Evolutionary conservation across 2,113 vertebrate genomes (phyloP).

Genomic region (Cepphus grylle): DNA sequence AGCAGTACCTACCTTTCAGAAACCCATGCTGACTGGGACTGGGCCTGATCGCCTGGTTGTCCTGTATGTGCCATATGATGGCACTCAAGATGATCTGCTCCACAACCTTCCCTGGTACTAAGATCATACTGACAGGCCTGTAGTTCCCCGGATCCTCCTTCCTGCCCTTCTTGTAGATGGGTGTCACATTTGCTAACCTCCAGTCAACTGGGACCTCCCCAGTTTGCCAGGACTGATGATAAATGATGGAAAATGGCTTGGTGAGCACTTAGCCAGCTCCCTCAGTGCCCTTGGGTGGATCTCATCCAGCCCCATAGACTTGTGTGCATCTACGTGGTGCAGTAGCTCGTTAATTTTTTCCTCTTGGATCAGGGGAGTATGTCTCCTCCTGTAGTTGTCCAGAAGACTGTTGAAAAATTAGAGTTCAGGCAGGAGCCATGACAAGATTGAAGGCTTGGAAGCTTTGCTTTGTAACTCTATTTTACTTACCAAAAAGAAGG

Average conservation of each 20-base stretch:
- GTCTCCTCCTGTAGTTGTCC: not conserved
- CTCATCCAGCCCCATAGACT: not conserved
- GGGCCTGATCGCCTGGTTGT: not conserved
- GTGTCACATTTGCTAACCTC: not conserved
- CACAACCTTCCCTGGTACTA: not conserved
- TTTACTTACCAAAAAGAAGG: not conserved
- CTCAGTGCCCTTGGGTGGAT: not conserved
- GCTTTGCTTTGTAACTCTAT: not conserved
- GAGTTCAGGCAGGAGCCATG: not conserved
- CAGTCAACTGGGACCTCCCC: not conserved
- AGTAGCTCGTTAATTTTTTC: not conserved
- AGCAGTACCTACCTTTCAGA: not conserved
- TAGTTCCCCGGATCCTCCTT: not conserved
- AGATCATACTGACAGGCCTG: not conserved
- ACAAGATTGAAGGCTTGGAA: not conserved
- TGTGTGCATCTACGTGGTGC: not conserved
- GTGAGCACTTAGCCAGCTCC: not conserved
- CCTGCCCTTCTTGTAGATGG: not conserved
- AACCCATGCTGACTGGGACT: not conserved
- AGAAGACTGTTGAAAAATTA: not conserved
- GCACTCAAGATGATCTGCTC: not conserved
- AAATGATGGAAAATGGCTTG: not conserved
- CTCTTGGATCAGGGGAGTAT: not conserved
- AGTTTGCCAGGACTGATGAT: not conserved
- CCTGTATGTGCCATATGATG: not conserved